Percentiles rank a stretch among this genome's conserved stretches.
Conservation (phyloP, 35 echinoderm and acorn worm species). For the Acanthaster planci region DNA sequence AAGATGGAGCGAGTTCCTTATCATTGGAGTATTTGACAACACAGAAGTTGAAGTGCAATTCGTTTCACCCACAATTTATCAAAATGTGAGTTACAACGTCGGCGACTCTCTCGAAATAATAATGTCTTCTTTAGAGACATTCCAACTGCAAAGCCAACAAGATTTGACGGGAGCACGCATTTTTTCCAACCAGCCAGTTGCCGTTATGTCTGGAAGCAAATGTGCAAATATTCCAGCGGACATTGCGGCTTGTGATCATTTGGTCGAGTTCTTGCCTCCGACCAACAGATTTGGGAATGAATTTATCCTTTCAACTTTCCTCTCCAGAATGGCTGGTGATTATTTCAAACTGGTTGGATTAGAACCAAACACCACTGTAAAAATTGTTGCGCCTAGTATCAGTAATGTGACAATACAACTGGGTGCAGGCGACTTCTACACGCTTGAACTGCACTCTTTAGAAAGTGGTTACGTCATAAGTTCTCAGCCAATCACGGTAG, state of each 20-base stretch:
- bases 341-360: constrained; percentile 5
- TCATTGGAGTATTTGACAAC: constrained; percentile 29
- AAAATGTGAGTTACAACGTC: not conserved
- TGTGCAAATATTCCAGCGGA: constrained; percentile 36
- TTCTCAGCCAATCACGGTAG: constrained; percentile 65
- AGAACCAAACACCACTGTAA: not conserved
- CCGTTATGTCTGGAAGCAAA: constrained; percentile 46
- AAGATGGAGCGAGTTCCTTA: constrained; percentile 18
- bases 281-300: constrained; percentile 22
- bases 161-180: constrained; percentile 58
- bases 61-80: not conserved
- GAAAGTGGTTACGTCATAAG: constrained; percentile 56
- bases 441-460: constrained; percentile 47
- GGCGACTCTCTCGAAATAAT: not conserved
- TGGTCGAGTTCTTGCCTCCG: constrained; percentile 56
- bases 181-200: constrained; percentile 12
- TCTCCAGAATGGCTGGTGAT: not conserved
- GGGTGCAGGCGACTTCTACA: constrained; percentile 52
- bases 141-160: constrained; percentile 41
- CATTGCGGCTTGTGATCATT: constrained; percentile 46
- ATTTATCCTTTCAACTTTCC: constrained; percentile 42
- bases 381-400: not conserved
- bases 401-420: constrained; percentile 27
- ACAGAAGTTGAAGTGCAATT: constrained; percentile 21
- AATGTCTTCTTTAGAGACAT: constrained; percentile 14